These are phyloP conservation scores for Notarius lentiginosus DNA, from an alignment of 2,113 vertebrate species.

Conservation along the genomic window DNA sequence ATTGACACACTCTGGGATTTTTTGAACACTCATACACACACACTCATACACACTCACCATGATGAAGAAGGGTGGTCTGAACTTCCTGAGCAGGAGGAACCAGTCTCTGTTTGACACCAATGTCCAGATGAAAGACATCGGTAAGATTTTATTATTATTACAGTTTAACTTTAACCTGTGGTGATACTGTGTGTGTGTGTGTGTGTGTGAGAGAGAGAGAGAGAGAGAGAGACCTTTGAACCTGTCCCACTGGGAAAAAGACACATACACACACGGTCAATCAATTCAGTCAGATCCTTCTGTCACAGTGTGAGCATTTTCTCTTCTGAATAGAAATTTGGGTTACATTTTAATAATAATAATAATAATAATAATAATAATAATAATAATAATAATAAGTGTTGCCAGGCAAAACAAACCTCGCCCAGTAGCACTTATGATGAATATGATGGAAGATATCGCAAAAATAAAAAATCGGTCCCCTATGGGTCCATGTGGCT, in stretches of 20 bases:
- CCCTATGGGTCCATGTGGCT: no score
- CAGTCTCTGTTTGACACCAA: constrained; percentile 70
- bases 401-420: no score
- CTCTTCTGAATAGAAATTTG: neutral
- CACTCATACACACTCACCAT: neutral
- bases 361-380: no score
- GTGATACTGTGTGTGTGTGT: neutral
- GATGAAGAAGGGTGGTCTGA: constrained; percentile 68
- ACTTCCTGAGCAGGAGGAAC: constrained; percentile 69
- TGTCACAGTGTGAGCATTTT: neutral
- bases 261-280: neutral
- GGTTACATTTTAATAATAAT: neutral
- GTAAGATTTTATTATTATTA: constrained; percentile 61
- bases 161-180: neutral
- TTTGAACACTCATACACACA: neutral
- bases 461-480: no score
- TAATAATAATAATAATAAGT: no score
- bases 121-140: constrained; percentile 66
- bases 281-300: neutral
- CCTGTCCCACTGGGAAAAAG: neutral
- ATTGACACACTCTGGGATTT: neutral
- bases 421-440: no score
- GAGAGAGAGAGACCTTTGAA: constrained; percentile 1
- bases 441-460: no score
- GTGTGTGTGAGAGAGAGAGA: neutral